Conservation (phyloP, 2,113 vertebrate genomes). For the Microcebus lehilahytsara region DNA sequence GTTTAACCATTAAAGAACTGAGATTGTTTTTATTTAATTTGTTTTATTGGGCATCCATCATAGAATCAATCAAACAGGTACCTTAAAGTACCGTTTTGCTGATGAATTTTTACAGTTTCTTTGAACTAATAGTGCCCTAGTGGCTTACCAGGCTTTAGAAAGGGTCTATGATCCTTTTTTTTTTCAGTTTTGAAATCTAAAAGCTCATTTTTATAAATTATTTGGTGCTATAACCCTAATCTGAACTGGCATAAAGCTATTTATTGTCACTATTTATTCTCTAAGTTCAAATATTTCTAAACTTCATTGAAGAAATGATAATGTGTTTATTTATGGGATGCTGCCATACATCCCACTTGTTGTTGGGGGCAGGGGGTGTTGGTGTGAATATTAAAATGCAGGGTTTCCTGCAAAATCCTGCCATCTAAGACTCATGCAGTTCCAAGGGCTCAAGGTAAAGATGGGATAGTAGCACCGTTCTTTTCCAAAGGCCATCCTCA, state of each 20-base stretch:
- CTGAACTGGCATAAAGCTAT: background rate
- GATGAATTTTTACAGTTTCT: background rate
- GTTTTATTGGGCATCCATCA: background rate
- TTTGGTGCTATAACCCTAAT: background rate
- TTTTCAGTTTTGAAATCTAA: background rate
- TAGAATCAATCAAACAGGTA: background rate
- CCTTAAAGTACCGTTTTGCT: background rate
- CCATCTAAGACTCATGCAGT: background rate
- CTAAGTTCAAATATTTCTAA: background rate
- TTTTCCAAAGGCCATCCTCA: background rate
- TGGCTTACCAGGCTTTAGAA: background rate
- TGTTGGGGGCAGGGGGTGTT: no score
- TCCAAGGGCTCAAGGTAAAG: background rate
- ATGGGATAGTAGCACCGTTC: background rate
- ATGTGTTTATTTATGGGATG: background rate
- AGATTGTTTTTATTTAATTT: background rate
- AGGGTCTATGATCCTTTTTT: background rate
- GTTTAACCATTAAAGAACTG: background rate
- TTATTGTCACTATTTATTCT: background rate
- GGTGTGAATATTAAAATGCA: background rate
- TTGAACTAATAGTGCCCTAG: fast-evolving
- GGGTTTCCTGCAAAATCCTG: background rate
- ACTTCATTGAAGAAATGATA: background rate
- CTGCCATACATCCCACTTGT: background rate
- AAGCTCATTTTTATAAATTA: background rate